Evolutionary conservation across 2,888 invertebrate genomes (phyloP).

Genomic region (Epistrophella euchroma): DNA sequence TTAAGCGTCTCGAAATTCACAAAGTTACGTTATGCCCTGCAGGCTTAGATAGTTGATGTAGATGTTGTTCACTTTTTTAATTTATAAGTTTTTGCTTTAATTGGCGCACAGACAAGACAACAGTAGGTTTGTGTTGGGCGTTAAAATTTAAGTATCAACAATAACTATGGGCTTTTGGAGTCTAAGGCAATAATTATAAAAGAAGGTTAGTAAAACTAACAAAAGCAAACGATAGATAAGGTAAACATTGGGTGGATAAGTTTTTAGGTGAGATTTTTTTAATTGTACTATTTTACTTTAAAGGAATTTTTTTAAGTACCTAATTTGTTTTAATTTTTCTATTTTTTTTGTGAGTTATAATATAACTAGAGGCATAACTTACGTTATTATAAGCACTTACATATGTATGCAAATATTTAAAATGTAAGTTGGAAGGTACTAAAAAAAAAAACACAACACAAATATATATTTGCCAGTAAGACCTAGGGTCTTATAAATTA

Average conservation of each 20-base stretch:
- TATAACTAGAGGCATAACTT: too few relatives aligned
- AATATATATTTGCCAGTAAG: too few relatives aligned
- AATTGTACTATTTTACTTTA: neutral
- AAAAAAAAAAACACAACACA: too few relatives aligned
- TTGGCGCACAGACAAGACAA: too few relatives aligned
- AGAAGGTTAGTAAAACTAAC: conserved; percentile 37
- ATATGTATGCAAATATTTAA: too few relatives aligned
- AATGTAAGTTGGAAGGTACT: too few relatives aligned
- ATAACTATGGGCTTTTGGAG: neutral
- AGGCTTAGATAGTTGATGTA: neutral
- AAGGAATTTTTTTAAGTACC: neutral
- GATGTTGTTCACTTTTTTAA: neutral
- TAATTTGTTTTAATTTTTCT: too few relatives aligned
- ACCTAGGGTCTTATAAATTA: too few relatives aligned
- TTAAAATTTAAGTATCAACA: conserved; percentile 23
- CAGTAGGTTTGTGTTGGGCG: conserved; percentile 5
- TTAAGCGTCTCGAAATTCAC: conserved; percentile 54
- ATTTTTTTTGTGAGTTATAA: too few relatives aligned
- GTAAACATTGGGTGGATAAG: conserved; percentile 6
- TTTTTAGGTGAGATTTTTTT: conserved; percentile 30
- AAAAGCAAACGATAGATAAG: neutral
- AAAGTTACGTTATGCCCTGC: conserved; percentile 39
- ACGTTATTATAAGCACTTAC: too few relatives aligned
- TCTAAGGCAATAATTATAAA: neutral
- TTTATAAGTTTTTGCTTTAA: conserved; percentile 12